Base-by-base conservation (phyloP, 2,888 invertebrate species). In the Eristalis arbustorum region DNA sequence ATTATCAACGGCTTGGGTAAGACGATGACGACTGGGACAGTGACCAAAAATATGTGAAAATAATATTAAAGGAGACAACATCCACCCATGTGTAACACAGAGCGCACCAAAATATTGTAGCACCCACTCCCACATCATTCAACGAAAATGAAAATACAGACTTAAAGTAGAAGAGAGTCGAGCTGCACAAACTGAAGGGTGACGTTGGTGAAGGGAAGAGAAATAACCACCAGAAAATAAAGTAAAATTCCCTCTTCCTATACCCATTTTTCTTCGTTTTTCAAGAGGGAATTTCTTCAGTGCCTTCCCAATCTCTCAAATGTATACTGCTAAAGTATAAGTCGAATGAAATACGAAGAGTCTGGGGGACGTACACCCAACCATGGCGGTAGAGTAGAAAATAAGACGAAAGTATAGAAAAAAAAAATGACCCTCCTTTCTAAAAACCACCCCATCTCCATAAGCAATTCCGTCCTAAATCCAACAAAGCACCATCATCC, bases 101-200 rank as follows among this genome's bases (percentile, higher is more conserved):
- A 49, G 6, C n/a, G n/a, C 62, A 64, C 62, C 28, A 69, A 69
- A 69, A 69, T 59, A 78, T 59, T 57, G 67, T 11, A 34, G 42
- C 80, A 67, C 77, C 74, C 67, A 71, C 74, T 72, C 73, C 31
- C 31, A 8, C 31, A 31, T 31, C 31, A 31, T 84, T 59, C 71
- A 89, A 88, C 77, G 88, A 89, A 89, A 89, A 89, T 88, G 89
- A 90, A 89, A 89, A 89, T 89, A 88, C 88, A 72, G 79, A 89
- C 49, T 49, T 83, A 88, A 56, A 69, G 64, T 14, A 78, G 42
- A 66, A 23, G 25, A 59, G 59, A 59, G 57, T 71, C 69, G 59
- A 79, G 80, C 66, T 63, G 22, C 34, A 63, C 37, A 56, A 62
- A 31, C 56, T 49, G 71, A 68, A 67, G 80, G 78, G 49, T 74